These are phyloP conservation scores for Holacanthus passer DNA, from an alignment of 2,113 vertebrate genomes.

Conservation along the genomic window DNA sequence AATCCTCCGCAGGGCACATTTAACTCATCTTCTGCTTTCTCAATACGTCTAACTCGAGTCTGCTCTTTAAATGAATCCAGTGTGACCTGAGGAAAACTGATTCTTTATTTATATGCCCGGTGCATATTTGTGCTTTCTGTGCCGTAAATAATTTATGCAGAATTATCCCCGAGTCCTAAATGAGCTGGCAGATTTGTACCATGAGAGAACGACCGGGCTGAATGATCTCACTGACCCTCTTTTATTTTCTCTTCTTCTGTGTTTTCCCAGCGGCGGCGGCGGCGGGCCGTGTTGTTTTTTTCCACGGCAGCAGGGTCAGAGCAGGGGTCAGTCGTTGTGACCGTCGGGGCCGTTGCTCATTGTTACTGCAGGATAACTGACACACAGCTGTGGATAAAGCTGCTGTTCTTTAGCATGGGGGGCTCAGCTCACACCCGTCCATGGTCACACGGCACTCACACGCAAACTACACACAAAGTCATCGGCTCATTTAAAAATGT, in stretches of 20 bases:
- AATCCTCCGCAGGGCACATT: background rate
- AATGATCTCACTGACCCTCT: background rate
- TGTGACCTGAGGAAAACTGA: background rate
- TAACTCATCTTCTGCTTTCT: background rate
- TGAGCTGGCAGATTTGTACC: background rate
- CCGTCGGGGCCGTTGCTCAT: background rate
- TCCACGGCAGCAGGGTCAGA: background rate
- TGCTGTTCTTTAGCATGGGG: constrained; percentile 10
- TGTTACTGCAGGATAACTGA: constrained; percentile 42
- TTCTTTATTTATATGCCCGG: background rate
- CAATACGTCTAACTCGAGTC: background rate
- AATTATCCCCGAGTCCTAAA: background rate
- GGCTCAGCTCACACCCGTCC: constrained; percentile 1
- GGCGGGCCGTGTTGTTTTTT: background rate
- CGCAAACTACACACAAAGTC: background rate
- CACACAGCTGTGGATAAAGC: background rate
- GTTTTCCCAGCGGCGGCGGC: background rate
- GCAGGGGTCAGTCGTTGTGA: constrained; percentile 1
- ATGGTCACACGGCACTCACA: background rate
- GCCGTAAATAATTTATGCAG: constrained; percentile 2
- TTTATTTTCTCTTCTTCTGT: background rate
- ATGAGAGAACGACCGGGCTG: background rate
- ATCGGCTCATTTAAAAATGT: background rate
- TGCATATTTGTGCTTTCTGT: background rate
- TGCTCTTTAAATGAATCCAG: background rate